These are phyloP conservation scores for Drosophila chauvacae DNA, from an alignment of 1,140 invertebrate species.

Conservation along the genomic window DNA sequence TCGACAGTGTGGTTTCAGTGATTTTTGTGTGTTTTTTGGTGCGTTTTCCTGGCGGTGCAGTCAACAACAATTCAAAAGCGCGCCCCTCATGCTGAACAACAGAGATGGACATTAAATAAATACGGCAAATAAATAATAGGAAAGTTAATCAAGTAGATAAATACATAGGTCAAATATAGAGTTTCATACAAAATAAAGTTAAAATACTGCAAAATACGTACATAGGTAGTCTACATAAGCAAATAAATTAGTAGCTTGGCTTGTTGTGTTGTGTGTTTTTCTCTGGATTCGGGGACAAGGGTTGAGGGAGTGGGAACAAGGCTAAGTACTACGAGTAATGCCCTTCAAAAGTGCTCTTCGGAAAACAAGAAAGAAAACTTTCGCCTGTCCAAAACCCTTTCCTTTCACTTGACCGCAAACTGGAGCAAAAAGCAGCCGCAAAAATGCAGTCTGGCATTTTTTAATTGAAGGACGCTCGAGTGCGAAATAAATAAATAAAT, in stretches of 20 bases:
- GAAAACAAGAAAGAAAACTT: not conserved
- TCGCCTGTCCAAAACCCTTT: not conserved
- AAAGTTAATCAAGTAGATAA: not conserved
- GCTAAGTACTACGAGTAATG: not conserved
- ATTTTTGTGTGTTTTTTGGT: constrained; percentile 20
- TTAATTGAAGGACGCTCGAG: constrained; percentile 65
- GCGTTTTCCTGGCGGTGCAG: constrained; percentile 51
- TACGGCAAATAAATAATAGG: not conserved
- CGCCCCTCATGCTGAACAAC: constrained; percentile 48
- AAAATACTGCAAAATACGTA: not conserved
- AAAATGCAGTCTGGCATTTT: constrained; percentile 62
- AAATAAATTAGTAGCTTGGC: constrained; percentile 40
- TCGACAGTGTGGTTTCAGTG: constrained; percentile 10
- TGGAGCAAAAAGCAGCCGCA: constrained; percentile 24
- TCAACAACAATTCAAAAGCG: constrained; percentile 71
- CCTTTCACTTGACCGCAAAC: constrained; percentile 20
- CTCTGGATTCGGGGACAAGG: not conserved
- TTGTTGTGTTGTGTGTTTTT: constrained; percentile 29
- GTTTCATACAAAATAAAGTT: constrained; percentile 10
- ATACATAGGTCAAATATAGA: not conserved
- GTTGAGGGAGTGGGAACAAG: not conserved
- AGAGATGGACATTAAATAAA: constrained; percentile 10
- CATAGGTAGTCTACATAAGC: constrained; percentile 26
- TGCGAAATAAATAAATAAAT: constrained; percentile 33
- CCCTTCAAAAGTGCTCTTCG: not conserved